These are phyloP conservation scores for Biston stratarius DNA, from an alignment of 2,888 invertebrate genomes.

Conservation along the genomic window DNA sequence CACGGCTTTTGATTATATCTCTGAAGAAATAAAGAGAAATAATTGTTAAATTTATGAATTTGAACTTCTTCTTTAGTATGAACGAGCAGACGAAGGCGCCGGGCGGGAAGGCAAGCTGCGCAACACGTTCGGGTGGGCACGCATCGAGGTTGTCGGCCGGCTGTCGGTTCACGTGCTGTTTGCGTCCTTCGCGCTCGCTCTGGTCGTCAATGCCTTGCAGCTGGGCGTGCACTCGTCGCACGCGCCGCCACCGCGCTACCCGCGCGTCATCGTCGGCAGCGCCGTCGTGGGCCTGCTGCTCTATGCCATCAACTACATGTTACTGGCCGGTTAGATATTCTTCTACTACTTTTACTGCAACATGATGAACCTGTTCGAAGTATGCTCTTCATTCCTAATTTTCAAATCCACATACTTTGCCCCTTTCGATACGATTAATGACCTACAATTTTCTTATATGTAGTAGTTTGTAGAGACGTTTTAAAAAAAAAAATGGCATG, in stretches of 20 bases:
- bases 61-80: slow-evolving; percentile 61
- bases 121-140: slow-evolving; percentile 97
- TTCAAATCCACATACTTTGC: no score
- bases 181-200: slow-evolving; percentile 93
- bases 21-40: no score
- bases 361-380: no score
- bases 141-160: slow-evolving; percentile 95
- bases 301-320: slow-evolving; percentile 91
- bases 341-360: background rate
- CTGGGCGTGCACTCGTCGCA: slow-evolving; percentile 90
- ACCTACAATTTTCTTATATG: no score
- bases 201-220: slow-evolving; percentile 93
- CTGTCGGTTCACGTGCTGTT: slow-evolving; percentile 93
- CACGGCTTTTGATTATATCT: no score
- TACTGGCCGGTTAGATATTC: slow-evolving; percentile 89
- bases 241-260: slow-evolving; percentile 82
- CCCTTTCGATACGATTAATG: background rate
- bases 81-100: slow-evolving; percentile 81
- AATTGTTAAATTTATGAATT: background rate
- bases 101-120: slow-evolving; percentile 90
- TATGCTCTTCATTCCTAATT: no score
- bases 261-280: slow-evolving; percentile 90
- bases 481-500: no score
- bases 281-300: slow-evolving; percentile 93
- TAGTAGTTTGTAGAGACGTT: no score